These are phyloP conservation scores for Palythoa grandis DNA, from an alignment of 92 coral and sea anemone species.

Conservation along the genomic window DNA sequence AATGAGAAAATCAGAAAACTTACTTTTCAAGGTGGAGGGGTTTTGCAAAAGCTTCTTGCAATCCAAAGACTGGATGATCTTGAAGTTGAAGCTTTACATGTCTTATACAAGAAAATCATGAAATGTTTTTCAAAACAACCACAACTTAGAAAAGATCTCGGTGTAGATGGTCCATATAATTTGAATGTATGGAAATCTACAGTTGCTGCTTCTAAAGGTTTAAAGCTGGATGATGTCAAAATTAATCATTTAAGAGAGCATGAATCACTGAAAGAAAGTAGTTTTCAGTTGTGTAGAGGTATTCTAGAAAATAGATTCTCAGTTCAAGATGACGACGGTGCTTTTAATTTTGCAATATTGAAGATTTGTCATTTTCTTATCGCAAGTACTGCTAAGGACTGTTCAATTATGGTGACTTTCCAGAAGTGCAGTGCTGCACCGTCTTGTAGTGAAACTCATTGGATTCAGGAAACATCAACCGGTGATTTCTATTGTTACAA, in stretches of 20 bases:
- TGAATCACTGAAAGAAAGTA: background rate
- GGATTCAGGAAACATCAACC: conserved; percentile 36
- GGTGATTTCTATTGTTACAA: conserved; percentile 60
- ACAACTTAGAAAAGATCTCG: conserved; percentile 48
- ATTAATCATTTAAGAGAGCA: background rate
- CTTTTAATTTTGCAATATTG: conserved; percentile 48
- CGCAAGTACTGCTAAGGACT: conserved; percentile 93
- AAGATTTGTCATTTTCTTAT: conserved; percentile 74
- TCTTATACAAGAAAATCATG: conserved; percentile 55
- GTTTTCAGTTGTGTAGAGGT: conserved; percentile 18
- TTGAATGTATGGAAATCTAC: conserved; percentile 62
- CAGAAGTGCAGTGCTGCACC: conserved; percentile 49
- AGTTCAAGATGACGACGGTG: conserved; percentile 34
- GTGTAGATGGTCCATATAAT: conserved; percentile 66
- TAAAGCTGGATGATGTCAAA: background rate
- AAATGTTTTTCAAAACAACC: conserved; percentile 56
- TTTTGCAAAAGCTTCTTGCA: conserved; percentile 63
- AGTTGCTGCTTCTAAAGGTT: background rate
- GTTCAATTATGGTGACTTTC: conserved; percentile 89
- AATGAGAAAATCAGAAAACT: background rate
- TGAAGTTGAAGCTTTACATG: conserved; percentile 76
- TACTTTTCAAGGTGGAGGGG: conserved; percentile 78
- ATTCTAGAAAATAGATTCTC: conserved; percentile 4
- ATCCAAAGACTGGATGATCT: conserved; percentile 82
- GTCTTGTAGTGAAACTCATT: conserved; percentile 18